Percentiles rank a stretch among this genome's conserved stretches.
Conservation (phyloP, 2,888 invertebrate genomes). For the Acrocera orbiculus region DNA sequence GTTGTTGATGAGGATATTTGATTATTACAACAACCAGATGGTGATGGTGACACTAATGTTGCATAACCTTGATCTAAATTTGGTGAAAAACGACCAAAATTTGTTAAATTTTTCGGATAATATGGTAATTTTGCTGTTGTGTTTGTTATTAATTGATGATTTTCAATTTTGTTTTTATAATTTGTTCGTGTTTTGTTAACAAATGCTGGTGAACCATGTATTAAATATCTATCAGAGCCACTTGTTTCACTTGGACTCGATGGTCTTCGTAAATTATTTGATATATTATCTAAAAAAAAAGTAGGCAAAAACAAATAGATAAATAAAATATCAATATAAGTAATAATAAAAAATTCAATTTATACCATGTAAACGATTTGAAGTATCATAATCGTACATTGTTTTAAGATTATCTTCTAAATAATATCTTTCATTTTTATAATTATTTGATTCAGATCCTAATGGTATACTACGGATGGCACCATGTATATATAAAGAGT, state of each 20-base stretch:
- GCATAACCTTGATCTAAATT: slow-evolving; percentile 69
- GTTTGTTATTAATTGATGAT: slow-evolving; percentile 1
- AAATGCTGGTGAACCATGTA: slow-evolving; percentile 26
- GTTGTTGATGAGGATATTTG: slow-evolving; percentile 11
- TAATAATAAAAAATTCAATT: background rate
- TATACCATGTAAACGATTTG: slow-evolving; percentile 8
- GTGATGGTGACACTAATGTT: slow-evolving; percentile 47
- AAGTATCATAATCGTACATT: slow-evolving; percentile 19
- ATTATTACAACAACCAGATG: slow-evolving; percentile 26
- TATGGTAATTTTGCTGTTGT: background rate
- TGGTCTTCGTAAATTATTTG: slow-evolving; percentile 21
- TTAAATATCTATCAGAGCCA: slow-evolving; percentile 29
- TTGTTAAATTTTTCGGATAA: slow-evolving; percentile 14
- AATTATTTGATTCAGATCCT: slow-evolving; percentile 28
- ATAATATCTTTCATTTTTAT: slow-evolving; percentile 29
- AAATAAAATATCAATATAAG: background rate
- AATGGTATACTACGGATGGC: slow-evolving; percentile 26
- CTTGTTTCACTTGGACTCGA: slow-evolving; percentile 32
- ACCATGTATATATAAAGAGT: slow-evolving; percentile 27
- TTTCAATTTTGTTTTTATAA: background rate
- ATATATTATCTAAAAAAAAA: slow-evolving; percentile 15
- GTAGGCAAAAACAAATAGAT: background rate
- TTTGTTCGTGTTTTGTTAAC: slow-evolving; percentile 3
- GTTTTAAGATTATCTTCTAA: slow-evolving; percentile 22
- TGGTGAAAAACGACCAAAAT: slow-evolving; percentile 38